These are phyloP conservation scores for Aphelocoma californica DNA, from an alignment of 2,797 vertebrate genomes.

Conservation along the genomic window DNA sequence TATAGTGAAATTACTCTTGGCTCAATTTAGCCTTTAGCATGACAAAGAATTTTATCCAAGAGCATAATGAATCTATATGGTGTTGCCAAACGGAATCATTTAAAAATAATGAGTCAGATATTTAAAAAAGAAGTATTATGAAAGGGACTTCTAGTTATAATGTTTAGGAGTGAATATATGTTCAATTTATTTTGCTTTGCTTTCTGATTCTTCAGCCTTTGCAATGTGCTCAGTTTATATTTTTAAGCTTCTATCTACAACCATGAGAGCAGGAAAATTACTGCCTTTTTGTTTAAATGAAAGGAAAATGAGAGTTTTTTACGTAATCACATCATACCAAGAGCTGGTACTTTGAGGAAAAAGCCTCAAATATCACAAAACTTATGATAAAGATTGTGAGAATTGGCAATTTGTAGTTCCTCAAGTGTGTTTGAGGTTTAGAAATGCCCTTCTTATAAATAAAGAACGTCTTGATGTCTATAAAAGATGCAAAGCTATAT, in stretches of 20 bases:
- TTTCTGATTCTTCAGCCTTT: slow-evolving; percentile 8
- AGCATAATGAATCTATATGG: slow-evolving; percentile 6
- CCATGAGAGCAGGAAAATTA: neutral
- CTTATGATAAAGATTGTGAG: neutral
- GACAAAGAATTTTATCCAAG: slow-evolving; percentile 36
- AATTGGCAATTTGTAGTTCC: neutral
- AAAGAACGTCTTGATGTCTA: neutral
- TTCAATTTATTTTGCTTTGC: slow-evolving; percentile 1
- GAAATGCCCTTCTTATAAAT: neutral
- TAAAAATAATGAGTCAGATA: slow-evolving; percentile 22
- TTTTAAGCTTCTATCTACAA: neutral
- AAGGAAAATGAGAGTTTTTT: neutral
- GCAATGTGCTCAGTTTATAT: neutral
- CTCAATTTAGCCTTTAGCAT: neutral
- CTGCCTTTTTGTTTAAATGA: slow-evolving; percentile 19
- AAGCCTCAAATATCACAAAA: slow-evolving; percentile 13
- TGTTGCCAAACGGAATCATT: neutral
- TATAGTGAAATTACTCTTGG: slow-evolving; percentile 22
- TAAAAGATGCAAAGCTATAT: neutral
- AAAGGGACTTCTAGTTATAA: neutral
- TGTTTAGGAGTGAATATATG: neutral
- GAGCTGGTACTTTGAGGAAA: neutral
- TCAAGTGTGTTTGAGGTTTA: neutral
- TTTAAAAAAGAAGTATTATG: neutral
- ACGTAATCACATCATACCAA: neutral